Conservation (phyloP, 2,888 invertebrate species). For the Phytoseiulus persimilis region DNA sequence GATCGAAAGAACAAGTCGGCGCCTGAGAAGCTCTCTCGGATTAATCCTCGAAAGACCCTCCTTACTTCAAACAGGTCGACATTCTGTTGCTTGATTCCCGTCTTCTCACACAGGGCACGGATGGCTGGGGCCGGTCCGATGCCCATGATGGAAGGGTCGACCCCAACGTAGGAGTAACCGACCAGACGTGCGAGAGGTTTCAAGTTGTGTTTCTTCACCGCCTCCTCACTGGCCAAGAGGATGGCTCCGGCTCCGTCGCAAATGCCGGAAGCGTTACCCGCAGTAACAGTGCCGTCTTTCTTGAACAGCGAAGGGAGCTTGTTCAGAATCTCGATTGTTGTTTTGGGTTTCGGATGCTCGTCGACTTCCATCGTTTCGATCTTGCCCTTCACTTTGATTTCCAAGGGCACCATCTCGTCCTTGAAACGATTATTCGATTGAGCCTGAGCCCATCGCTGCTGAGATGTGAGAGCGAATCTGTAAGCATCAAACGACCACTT, state of each 20-base stretch:
- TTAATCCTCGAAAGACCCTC: constrained; percentile 25
- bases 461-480: constrained; percentile 72
- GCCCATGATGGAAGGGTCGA: constrained; percentile 93
- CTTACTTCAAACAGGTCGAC: constrained; percentile 83
- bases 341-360: constrained; percentile 85
- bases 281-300: constrained; percentile 85
- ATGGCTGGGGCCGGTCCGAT: constrained; percentile 93
- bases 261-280: constrained; percentile 88
- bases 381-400: constrained; percentile 65
- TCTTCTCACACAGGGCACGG: constrained; percentile 66
- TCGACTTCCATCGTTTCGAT: constrained; percentile 70
- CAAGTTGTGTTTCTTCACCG: constrained; percentile 67
- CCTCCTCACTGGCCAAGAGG: constrained; percentile 80
- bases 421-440: constrained; percentile 80
- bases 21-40: no score
- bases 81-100: constrained; percentile 70
- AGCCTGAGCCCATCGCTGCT: constrained; percentile 77
- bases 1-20: no score
- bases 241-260: constrained; percentile 94
- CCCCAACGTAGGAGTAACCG: constrained; percentile 84
- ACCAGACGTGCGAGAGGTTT: constrained; percentile 83
- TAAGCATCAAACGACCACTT: neutral
- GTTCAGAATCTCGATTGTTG: constrained; percentile 71
- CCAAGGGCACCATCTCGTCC: constrained; percentile 76
- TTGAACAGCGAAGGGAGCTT: constrained; percentile 85